Conservation (phyloP, 2,888 invertebrate species). For the Eurois occulta region DNA sequence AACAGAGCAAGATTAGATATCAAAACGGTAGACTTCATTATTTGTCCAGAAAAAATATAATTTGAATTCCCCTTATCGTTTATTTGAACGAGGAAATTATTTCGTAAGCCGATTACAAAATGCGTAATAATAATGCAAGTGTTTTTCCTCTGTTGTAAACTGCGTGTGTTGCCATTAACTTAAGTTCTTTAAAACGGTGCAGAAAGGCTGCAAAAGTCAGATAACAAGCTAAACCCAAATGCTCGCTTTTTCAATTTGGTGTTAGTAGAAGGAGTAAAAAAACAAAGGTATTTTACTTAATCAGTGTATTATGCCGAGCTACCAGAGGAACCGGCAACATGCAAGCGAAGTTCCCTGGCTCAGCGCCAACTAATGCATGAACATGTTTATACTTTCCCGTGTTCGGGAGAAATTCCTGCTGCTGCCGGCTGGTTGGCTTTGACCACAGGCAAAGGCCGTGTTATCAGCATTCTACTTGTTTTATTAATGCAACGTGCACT, state of each 20-base stretch:
- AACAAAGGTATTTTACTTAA: conserved; percentile 64
- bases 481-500: conserved; percentile 64
- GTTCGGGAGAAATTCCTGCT: conserved; percentile 63
- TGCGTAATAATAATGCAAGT: background rate
- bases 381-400: conserved; percentile 64
- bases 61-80: conserved; percentile 6
- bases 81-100: conserved; percentile 14
- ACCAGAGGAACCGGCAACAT: conserved; percentile 54
- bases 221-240: conserved; percentile 54
- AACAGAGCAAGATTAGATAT: conserved; percentile 24
- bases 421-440: conserved; percentile 57
- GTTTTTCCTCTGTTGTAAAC: background rate
- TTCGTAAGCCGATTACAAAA: conserved; percentile 9
- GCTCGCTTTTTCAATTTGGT: conserved; percentile 58
- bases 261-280: conserved; percentile 48
- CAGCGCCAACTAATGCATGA: conserved; percentile 66
- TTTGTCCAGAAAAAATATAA: conserved; percentile 6
- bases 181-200: conserved; percentile 25
- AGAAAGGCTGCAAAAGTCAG: conserved; percentile 55
- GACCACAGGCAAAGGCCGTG: conserved; percentile 64
- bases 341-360: conserved; percentile 60
- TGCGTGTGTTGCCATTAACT: background rate
- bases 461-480: conserved; percentile 63
- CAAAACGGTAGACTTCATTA: conserved; percentile 7
- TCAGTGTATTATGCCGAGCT: conserved; percentile 59